Conservation (phyloP, 2,888 invertebrate species). For the Dicranocentrus wangi region DNA sequence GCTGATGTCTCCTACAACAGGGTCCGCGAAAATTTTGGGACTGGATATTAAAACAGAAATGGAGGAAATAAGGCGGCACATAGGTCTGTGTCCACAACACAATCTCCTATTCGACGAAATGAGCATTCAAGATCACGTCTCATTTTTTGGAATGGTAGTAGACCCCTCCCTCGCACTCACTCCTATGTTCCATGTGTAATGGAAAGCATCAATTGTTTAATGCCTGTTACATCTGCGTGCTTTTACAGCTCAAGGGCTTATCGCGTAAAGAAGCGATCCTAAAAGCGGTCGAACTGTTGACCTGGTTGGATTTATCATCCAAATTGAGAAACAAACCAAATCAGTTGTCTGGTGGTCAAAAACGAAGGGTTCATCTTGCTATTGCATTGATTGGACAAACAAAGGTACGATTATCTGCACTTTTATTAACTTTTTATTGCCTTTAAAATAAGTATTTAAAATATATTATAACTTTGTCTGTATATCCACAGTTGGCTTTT, state of each 20-base stretch:
- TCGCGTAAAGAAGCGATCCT: conserved; percentile 75
- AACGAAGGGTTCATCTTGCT: conserved; percentile 89
- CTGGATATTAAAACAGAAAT: conserved; percentile 82
- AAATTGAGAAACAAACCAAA: conserved; percentile 80
- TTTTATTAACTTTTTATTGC: background rate
- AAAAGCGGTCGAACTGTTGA: conserved; percentile 79
- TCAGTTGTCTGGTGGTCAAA: conserved; percentile 93
- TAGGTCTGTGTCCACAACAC: conserved; percentile 94
- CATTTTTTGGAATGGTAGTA: conserved; percentile 80
- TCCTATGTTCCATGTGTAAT: too few relatives aligned
- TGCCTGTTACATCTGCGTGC: too few relatives aligned
- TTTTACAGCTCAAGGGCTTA: conserved; percentile 81
- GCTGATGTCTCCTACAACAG: conserved; percentile 80
- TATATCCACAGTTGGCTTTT: background rate
- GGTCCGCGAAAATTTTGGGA: conserved; percentile 83
- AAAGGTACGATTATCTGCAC: conserved; percentile 73
- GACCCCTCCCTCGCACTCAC: too few relatives aligned
- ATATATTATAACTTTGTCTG: background rate
- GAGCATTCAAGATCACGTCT: conserved; percentile 86
- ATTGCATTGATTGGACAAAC: conserved; percentile 89
- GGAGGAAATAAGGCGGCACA: conserved; percentile 80
- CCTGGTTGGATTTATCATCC: conserved; percentile 79
- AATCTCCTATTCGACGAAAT: conserved; percentile 88
- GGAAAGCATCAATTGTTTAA: too few relatives aligned
- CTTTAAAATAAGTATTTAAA: background rate